phyloP scores from a whole-genome alignment of 2,113 vertebrate genomes.

The Sciurus niger region DNA sequence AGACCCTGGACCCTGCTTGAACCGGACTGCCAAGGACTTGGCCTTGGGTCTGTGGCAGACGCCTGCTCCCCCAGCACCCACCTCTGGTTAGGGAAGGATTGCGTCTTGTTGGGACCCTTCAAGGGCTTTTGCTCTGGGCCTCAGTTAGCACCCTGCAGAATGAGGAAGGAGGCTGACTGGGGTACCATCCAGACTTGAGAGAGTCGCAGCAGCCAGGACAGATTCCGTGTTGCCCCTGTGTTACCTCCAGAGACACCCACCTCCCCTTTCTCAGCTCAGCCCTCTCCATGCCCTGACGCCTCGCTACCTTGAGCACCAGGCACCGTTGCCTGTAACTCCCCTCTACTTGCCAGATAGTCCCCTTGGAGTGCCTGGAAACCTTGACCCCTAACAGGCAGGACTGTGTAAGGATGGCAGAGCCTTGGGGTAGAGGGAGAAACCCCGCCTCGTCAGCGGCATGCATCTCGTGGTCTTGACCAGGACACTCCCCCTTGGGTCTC shows the following conservation, averaged over 20 bases:
- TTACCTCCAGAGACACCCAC: not conserved
- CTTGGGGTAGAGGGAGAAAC: not conserved
- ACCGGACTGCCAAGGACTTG: too few species aligned
- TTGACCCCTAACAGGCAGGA: not conserved
- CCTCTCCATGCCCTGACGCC: not conserved
- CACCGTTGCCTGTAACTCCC: not conserved
- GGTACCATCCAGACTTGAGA: not conserved
- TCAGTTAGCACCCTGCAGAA: not conserved
- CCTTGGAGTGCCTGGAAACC: not conserved
- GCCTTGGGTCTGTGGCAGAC: not conserved
- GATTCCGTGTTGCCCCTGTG: not conserved
- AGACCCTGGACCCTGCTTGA: fast-evolving
- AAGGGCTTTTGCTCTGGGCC: conserved; percentile 6
- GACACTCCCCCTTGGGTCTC: not conserved
- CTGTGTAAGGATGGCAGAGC: not conserved
- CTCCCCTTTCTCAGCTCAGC: not conserved
- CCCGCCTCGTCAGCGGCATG: not conserved
- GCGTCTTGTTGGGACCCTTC: not conserved
- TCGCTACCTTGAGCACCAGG: not conserved
- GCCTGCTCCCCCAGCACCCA: not conserved
- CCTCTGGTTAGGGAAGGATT: not conserved
- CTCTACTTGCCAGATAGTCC: not conserved
- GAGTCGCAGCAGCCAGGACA: not conserved
- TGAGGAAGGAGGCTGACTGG: not conserved
- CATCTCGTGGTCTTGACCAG: not conserved